A percentile compares a stretch with the other conserved stretches of the same genome.
Evolutionary conservation across 2,888 invertebrate species (phyloP).

Genomic region (Pocota personata): DNA sequence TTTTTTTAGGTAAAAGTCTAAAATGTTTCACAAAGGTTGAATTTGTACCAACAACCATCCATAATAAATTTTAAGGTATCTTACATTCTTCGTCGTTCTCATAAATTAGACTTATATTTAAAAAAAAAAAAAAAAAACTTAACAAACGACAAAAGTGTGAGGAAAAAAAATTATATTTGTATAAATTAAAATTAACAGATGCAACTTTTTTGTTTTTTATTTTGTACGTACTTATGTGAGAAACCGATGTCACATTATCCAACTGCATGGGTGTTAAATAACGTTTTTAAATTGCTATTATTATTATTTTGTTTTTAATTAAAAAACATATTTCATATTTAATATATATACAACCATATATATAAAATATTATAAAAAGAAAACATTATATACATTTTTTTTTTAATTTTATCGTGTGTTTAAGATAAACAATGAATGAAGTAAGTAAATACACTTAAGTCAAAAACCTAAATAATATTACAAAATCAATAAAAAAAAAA

Average conservation of each 20-base stretch:
- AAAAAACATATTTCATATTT: neutral
- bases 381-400: conserved; percentile 32
- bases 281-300: neutral
- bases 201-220: neutral
- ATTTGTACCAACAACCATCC: neutral
- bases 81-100: neutral
- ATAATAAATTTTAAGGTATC: neutral
- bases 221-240: conserved; percentile 9
- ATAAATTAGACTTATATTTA: neutral
- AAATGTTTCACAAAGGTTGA: neutral
- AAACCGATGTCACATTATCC: neutral
- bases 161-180: conserved; percentile 2
- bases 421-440: conserved; percentile 50
- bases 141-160: conserved; percentile 11
- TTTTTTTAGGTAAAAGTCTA: conserved; percentile 4
- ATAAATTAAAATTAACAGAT: conserved; percentile 2
- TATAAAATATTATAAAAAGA: neutral
- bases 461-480: conserved; percentile 46
- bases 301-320: neutral
- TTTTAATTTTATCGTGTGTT: conserved; percentile 17
- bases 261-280: conserved; percentile 25
- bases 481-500: conserved; percentile 23
- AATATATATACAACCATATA: neutral
- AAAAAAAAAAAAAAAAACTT: neutral
- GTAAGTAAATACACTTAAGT: conserved; percentile 56